phyloP scores from a whole-genome alignment of 2,888 invertebrate species.

The Tribolium freemani region DNA sequence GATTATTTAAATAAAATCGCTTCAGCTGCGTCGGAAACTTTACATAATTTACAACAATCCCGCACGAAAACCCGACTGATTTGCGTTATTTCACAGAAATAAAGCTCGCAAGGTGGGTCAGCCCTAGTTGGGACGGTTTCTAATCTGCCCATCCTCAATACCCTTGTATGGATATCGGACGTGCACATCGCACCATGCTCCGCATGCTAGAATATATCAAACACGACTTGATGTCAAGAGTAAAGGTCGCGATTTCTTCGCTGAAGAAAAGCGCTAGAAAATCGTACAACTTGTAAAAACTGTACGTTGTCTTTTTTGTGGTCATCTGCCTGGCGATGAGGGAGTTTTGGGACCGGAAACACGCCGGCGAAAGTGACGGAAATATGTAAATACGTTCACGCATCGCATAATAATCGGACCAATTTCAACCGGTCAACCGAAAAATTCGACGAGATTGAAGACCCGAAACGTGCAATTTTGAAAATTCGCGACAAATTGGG shows the following conservation, averaged over 20 bases:
- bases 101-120: conserved; percentile 18
- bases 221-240: conserved; percentile 30
- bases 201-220: conserved; percentile 31
- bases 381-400: not conserved
- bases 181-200: conserved; percentile 32
- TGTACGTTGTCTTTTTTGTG: not conserved
- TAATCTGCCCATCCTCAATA: conserved; percentile 30
- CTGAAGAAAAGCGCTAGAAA: not conserved
- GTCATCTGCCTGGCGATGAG: not conserved
- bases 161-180: conserved; percentile 33
- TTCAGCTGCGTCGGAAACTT: not conserved
- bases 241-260: conserved; percentile 28
- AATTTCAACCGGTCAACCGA: not conserved
- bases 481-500: not conserved
- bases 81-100: not conserved
- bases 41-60: not conserved
- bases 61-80: conserved; percentile 2
- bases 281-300: not conserved
- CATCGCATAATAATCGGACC: not conserved
- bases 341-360: not conserved
- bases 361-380: not conserved
- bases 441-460: not conserved
- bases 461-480: not conserved
- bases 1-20: too few relatives aligned
- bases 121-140: conserved; percentile 14